These are phyloP conservation scores for Zaprionus bogoriensis DNA, from an alignment of 2,888 invertebrate genomes.

Conservation along the genomic window DNA sequence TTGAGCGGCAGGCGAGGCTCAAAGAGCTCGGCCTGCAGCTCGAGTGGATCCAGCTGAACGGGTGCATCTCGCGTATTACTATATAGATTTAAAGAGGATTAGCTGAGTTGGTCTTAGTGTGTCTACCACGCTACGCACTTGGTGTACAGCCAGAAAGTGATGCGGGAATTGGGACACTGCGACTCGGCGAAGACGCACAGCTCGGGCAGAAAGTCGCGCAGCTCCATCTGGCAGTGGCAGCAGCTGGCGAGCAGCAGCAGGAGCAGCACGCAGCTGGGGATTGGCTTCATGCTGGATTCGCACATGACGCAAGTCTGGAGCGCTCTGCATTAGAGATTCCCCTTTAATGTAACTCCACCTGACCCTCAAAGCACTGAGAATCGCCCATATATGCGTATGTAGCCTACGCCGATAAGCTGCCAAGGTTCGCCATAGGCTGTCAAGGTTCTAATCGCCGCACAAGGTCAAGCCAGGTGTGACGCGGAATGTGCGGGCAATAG, in stretches of 20 bases:
- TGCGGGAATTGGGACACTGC: conserved; percentile 85
- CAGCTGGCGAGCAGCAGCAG: not conserved
- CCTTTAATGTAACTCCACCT: conserved; percentile 47
- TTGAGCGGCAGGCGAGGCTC: conserved; percentile 83
- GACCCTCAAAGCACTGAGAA: conserved; percentile 37
- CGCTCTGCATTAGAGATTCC: conserved; percentile 51
- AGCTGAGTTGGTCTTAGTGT: not conserved
- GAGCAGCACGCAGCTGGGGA: conserved; percentile 3
- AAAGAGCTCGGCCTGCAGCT: conserved; percentile 46
- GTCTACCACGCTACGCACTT: conserved; percentile 82
- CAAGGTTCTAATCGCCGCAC: conserved; percentile 49
- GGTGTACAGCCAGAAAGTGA: conserved; percentile 86
- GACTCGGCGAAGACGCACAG: conserved; percentile 61
- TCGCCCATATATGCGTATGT: conserved; percentile 19
- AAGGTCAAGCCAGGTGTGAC: conserved; percentile 29
- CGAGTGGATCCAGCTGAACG: conserved; percentile 81
- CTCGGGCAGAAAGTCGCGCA: conserved; percentile 30
- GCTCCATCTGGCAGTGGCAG: conserved; percentile 1
- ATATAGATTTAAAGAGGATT: not conserved
- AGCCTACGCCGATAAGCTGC: not conserved
- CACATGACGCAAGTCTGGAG: conserved; percentile 42
- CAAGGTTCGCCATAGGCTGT: conserved; percentile 39
- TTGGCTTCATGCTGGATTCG: conserved; percentile 24
- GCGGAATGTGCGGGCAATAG: conserved; percentile 15
- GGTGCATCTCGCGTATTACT: conserved; percentile 74